A percentile compares a stretch with the other conserved stretches of the same genome.
phyloP scores from a whole-genome alignment of 2,113 vertebrate genomes.

The Dryoscopus gambensis region DNA sequence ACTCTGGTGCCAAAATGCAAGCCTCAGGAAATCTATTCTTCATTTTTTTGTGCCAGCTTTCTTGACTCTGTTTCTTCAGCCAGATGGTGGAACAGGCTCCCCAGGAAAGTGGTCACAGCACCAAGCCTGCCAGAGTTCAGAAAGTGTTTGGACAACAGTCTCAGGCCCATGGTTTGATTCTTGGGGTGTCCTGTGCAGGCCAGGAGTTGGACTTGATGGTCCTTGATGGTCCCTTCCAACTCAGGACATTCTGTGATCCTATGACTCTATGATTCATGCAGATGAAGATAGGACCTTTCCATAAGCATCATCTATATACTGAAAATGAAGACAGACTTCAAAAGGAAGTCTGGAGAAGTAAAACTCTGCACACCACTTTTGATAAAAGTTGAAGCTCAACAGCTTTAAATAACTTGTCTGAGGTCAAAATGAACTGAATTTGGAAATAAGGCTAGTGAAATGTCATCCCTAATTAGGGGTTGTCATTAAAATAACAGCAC shows the following conservation, averaged over 20 bases:
- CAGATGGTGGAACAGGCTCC: neutral
- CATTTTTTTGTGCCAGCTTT: neutral
- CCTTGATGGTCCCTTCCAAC: neutral
- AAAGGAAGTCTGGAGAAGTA: neutral
- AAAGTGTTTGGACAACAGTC: neutral
- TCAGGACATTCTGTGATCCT: neutral
- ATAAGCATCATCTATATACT: neutral
- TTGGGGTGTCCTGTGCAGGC: neutral
- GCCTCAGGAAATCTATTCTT: neutral
- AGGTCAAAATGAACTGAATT: neutral
- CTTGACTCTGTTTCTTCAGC: neutral
- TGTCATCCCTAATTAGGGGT: neutral
- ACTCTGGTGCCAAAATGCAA: neutral
- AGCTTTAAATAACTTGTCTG: neutral
- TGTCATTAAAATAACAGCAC: neutral
- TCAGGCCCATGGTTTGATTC: neutral
- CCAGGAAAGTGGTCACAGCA: neutral
- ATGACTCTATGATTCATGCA: neutral
- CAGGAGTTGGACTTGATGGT: neutral
- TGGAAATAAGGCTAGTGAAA: neutral
- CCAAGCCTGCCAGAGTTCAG: neutral
- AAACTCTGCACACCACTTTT: neutral
- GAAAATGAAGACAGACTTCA: neutral
- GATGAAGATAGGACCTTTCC: neutral
- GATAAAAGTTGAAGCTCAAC: neutral